Percentiles rank a stretch among this genome's conserved stretches.
Conservation (phyloP, 2,888 invertebrate genomes). For the Ectropis crepuscularia region DNA sequence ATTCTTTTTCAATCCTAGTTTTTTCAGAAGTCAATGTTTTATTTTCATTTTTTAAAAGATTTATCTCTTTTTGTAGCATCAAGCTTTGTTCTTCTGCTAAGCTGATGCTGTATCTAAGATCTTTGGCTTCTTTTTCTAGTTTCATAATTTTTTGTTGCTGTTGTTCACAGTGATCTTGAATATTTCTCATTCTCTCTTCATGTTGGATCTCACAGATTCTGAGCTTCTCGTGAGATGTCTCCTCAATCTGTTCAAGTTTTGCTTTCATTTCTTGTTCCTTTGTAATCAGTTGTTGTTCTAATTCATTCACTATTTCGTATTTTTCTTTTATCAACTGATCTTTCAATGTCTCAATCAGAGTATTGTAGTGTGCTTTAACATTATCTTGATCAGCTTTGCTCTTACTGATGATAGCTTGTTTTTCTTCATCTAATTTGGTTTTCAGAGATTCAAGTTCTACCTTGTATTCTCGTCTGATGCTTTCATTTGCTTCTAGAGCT, state of each 20-base stretch:
- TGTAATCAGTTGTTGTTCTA: constrained; percentile 62
- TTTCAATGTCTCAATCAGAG: constrained; percentile 65
- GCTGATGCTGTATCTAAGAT: constrained; percentile 62
- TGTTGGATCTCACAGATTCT: constrained; percentile 79
- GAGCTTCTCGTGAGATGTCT: constrained; percentile 74
- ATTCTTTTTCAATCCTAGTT: constrained; percentile 54
- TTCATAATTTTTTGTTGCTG: constrained; percentile 66
- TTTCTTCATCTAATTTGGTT: constrained; percentile 77
- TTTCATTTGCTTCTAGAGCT: constrained; percentile 80
- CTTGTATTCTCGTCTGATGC: constrained; percentile 79
- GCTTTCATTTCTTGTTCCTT: constrained; percentile 78
- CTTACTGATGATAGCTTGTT: constrained; percentile 66
- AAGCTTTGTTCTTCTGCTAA: constrained; percentile 64
- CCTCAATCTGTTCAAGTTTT: constrained; percentile 77
- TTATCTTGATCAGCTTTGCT: constrained; percentile 70
- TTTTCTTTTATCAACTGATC: constrained; percentile 69
- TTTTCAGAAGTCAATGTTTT: constrained; percentile 62
- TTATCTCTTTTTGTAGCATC: constrained; percentile 62
- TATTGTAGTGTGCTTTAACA: constrained; percentile 66
- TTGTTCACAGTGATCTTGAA: constrained; percentile 69
- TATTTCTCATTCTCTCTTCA: constrained; percentile 70
- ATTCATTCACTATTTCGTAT: constrained; percentile 63
- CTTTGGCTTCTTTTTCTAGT: constrained; percentile 67
- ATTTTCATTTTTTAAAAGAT: constrained; percentile 61
- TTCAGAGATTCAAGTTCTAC: constrained; percentile 75